Evolutionary conservation across 1,140 invertebrate genomes (phyloP).

Genomic region (Drosophila guanche): DNA sequence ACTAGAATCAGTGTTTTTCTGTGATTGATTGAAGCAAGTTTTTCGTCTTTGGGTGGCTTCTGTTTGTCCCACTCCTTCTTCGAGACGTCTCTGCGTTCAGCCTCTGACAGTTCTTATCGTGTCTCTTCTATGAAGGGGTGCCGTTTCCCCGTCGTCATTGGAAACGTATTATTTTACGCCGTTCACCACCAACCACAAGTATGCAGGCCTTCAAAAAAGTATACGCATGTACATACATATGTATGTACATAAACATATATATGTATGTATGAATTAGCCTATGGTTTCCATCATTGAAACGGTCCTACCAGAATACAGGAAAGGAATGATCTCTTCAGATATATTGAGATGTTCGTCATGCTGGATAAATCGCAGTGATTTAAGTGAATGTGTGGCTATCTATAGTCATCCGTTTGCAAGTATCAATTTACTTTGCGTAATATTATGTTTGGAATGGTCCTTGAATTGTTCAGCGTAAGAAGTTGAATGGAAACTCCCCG

Average conservation of each 20-base stretch:
- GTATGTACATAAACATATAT: not conserved
- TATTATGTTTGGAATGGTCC: too few relatives aligned
- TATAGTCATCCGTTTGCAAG: too few relatives aligned
- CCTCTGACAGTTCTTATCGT: slow-evolving; percentile 41
- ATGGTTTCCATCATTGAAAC: too few relatives aligned
- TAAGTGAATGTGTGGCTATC: too few relatives aligned
- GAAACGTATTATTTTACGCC: slow-evolving; percentile 12
- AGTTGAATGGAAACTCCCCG: too few relatives aligned
- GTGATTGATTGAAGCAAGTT: slow-evolving; percentile 55
- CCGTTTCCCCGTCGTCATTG: slow-evolving; percentile 1
- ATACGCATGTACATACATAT: not conserved
- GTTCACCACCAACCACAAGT: not conserved
- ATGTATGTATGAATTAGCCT: too few relatives aligned
- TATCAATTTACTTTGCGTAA: too few relatives aligned
- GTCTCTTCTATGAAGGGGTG: slow-evolving; percentile 4
- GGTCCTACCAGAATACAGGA: too few relatives aligned
- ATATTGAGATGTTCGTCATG: too few relatives aligned
- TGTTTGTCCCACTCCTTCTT: not conserved
- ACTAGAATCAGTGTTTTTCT: slow-evolving; percentile 21
- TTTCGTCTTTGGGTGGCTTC: slow-evolving; percentile 21
- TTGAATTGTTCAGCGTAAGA: too few relatives aligned
- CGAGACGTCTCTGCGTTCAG: slow-evolving; percentile 18
- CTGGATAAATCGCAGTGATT: too few relatives aligned
- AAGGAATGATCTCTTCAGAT: too few relatives aligned
- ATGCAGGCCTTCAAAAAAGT: not conserved